A percentile compares a stretch with the other conserved stretches of the same genome.
Conservation (phyloP, 2,113 vertebrate species). For the Tapirus terrestris region DNA sequence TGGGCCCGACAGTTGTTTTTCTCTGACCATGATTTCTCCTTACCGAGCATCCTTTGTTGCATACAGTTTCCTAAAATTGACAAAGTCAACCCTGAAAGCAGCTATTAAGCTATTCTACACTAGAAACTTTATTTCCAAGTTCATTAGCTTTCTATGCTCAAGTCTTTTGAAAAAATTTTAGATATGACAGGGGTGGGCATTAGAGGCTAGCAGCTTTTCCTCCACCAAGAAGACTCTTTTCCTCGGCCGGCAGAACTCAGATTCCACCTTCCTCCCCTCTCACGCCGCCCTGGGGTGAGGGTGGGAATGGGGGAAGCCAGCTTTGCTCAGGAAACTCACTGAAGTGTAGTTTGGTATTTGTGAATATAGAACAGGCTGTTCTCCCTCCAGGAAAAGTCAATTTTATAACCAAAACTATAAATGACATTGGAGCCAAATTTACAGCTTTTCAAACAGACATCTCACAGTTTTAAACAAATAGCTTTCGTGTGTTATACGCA, state of each 20-base stretch:
- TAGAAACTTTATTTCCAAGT: conserved; percentile 29
- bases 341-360: conserved; percentile 19
- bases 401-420: conserved; percentile 65
- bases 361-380: background rate
- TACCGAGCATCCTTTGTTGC: background rate
- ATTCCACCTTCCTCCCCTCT: conserved; percentile 27
- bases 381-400: conserved; percentile 27
- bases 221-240: background rate
- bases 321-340: conserved; percentile 53
- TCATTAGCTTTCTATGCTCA: conserved; percentile 40
- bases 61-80: background rate
- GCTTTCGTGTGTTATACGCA: background rate
- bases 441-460: conserved; percentile 59
- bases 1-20: background rate
- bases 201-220: background rate
- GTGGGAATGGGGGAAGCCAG: background rate
- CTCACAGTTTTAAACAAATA: conserved; percentile 53
- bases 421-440: conserved; percentile 47
- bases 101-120: background rate
- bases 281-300: background rate
- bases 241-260: background rate
- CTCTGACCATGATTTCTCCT: background rate
- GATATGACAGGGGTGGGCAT: background rate
- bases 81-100: background rate
- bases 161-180: conserved; percentile 62